Evolutionary conservation across 2,888 invertebrate species (phyloP).

Genomic region (Drosophila nigricruria): DNA sequence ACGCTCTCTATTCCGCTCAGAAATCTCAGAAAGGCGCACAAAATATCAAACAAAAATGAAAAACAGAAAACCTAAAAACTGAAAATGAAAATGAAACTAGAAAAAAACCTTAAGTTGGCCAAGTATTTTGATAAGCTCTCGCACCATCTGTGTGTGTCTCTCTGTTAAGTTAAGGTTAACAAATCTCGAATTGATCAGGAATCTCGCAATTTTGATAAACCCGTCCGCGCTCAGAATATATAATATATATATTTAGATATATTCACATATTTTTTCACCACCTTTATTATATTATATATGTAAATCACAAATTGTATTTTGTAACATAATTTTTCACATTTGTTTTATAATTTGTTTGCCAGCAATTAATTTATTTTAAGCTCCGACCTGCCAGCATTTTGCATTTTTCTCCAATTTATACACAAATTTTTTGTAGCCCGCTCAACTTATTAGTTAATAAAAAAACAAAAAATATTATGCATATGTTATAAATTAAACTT

Average conservation of each 20-base stretch:
- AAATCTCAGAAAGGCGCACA: slow-evolving; percentile 55
- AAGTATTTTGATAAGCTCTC: slow-evolving; percentile 66
- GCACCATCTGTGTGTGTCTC: background rate
- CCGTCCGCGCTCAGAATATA: slow-evolving; percentile 1
- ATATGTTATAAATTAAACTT: slow-evolving; percentile 33
- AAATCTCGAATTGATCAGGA: slow-evolving; percentile 47
- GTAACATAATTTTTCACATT: slow-evolving; percentile 47
- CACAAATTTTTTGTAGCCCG: slow-evolving; percentile 21
- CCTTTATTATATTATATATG: slow-evolving; percentile 11
- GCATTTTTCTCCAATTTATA: slow-evolving; percentile 56
- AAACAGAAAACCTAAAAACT: slow-evolving; percentile 15
- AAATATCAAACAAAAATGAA: slow-evolving; percentile 34
- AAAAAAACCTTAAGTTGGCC: slow-evolving; percentile 55
- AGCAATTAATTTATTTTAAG: slow-evolving; percentile 66
- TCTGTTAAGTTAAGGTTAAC: slow-evolving; percentile 38
- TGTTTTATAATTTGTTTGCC: slow-evolving; percentile 25
- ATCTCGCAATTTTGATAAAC: slow-evolving; percentile 36
- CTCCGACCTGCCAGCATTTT: slow-evolving; percentile 70
- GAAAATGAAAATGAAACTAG: slow-evolving; percentile 11
- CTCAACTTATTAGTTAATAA: slow-evolving; percentile 45
- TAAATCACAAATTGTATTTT: slow-evolving; percentile 41
- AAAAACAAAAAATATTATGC: slow-evolving; percentile 1
- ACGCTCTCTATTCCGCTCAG: slow-evolving; percentile 37
- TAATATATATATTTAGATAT: background rate
- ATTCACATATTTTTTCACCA: slow-evolving; percentile 5